phyloP scores from a whole-genome alignment of 2,888 invertebrate species.

The Drosophila suboccidentalis region DNA sequence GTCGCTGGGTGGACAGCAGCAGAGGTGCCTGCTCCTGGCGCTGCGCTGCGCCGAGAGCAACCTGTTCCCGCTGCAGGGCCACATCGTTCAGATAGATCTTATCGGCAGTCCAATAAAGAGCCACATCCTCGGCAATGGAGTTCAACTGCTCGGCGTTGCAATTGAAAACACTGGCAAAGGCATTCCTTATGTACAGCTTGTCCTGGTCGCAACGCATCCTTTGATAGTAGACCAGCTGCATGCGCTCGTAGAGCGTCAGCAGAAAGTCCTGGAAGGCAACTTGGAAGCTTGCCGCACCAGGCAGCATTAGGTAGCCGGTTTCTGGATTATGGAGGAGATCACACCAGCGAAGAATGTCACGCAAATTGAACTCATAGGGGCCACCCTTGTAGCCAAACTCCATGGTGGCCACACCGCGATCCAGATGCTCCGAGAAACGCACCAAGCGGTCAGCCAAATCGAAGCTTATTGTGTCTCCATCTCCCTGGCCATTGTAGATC shows the following conservation, averaged over 20 bases:
- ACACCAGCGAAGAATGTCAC: conserved; percentile 98
- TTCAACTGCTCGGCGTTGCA: conserved; percentile 83
- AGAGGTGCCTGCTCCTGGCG: conserved; percentile 85
- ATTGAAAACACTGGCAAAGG: conserved; percentile 86
- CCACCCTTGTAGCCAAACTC: conserved; percentile 93
- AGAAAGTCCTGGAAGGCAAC: conserved; percentile 73
- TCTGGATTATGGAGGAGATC: conserved; percentile 88
- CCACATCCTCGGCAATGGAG: conserved; percentile 86
- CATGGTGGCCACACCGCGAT: conserved; percentile 88
- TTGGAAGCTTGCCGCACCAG: conserved; percentile 32
- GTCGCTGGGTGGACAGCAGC: conserved; percentile 88
- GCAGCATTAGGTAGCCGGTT: conserved; percentile 77
- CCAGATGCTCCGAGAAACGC: conserved; percentile 90
- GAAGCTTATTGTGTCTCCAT: conserved; percentile 29
- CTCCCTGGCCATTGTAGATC: conserved; percentile 18
- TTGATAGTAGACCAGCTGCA: conserved; percentile 93
- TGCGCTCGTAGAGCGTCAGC: conserved; percentile 84
- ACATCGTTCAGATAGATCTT: conserved; percentile 90
- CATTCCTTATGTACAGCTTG: conserved; percentile 89
- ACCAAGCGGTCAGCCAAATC: conserved; percentile 91
- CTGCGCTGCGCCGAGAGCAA: conserved; percentile 69
- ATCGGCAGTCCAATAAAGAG: conserved; percentile 87
- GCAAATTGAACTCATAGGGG: conserved; percentile 98
- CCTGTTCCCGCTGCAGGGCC: conserved; percentile 85
- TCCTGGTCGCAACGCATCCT: conserved; percentile 94